These are phyloP conservation scores for Silurus glanis DNA, from an alignment of 2,113 vertebrate genomes.

Conservation along the genomic window DNA sequence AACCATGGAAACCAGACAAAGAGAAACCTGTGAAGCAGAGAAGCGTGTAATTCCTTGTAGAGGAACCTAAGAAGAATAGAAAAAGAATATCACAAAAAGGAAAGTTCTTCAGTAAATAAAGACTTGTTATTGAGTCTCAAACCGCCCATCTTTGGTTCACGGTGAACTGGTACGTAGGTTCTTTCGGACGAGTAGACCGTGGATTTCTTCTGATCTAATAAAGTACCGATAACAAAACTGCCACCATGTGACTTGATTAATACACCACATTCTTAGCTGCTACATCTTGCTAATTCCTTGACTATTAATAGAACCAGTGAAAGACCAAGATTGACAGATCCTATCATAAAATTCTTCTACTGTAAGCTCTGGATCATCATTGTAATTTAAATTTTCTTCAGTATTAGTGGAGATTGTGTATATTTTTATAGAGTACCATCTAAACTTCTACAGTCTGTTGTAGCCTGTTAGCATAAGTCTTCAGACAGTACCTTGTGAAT, in stretches of 20 bases:
- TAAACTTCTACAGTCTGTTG: neutral
- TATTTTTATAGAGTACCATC: neutral
- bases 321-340: neutral
- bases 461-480: neutral
- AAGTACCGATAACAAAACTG: neutral
- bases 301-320: neutral
- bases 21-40: neutral
- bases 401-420: neutral
- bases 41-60: neutral
- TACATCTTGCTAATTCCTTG: neutral
- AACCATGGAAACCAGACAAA: slow-evolving; percentile 26
- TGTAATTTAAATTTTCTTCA: neutral
- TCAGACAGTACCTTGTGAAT: neutral
- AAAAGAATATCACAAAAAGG: neutral
- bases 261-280: neutral
- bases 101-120: neutral
- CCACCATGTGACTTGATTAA: neutral
- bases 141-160: neutral
- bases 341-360: neutral
- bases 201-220: neutral
- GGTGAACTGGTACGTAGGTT: neutral
- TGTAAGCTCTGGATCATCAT: neutral
- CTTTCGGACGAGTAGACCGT: too few relatives aligned
- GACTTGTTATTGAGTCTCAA: neutral
- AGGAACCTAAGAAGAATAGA: neutral